Conservation (phyloP, 35 echinoderm and acorn worm genomes). For the Nesometra sesokonis region DNA sequence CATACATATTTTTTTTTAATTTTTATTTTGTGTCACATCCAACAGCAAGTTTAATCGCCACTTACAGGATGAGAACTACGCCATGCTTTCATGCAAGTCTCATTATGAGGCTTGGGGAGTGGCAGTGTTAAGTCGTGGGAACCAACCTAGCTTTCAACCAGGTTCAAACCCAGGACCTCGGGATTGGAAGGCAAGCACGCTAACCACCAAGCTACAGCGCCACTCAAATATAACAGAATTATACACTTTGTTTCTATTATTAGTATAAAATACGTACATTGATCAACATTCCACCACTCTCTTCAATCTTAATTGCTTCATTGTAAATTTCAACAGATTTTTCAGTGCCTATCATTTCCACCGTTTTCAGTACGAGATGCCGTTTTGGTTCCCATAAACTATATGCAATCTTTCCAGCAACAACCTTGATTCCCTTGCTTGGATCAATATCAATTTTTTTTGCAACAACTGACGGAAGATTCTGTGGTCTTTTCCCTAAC, state of each 20-base stretch:
- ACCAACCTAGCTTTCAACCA: too few relatives aligned
- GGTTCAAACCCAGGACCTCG: too few relatives aligned
- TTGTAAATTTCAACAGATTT: slow-evolving; percentile 55
- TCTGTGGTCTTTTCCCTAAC: slow-evolving; percentile 10
- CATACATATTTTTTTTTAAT: too few relatives aligned
- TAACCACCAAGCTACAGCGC: too few relatives aligned
- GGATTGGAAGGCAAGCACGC: too few relatives aligned
- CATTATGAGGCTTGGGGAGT: too few relatives aligned
- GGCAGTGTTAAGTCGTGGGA: too few relatives aligned
- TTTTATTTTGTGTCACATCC: too few relatives aligned
- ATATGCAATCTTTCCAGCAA: slow-evolving; percentile 69
- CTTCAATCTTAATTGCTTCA: slow-evolving; percentile 46
- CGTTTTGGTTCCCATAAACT: slow-evolving; percentile 71
- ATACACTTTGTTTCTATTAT: not conserved
- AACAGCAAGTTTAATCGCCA: too few relatives aligned
- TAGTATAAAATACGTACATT: slow-evolving; percentile 34
- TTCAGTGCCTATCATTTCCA: slow-evolving; percentile 56
- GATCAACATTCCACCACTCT: slow-evolving; percentile 77
- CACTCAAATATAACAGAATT: too few relatives aligned
- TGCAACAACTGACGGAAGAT: not conserved
- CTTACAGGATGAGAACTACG: too few relatives aligned
- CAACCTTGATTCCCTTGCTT: slow-evolving; percentile 26
- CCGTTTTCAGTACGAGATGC: slow-evolving; percentile 52
- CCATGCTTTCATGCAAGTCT: too few relatives aligned
- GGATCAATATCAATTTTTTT: slow-evolving; percentile 36